Conservation (phyloP, 2,888 invertebrate genomes). For the Atethmia centrago region DNA sequence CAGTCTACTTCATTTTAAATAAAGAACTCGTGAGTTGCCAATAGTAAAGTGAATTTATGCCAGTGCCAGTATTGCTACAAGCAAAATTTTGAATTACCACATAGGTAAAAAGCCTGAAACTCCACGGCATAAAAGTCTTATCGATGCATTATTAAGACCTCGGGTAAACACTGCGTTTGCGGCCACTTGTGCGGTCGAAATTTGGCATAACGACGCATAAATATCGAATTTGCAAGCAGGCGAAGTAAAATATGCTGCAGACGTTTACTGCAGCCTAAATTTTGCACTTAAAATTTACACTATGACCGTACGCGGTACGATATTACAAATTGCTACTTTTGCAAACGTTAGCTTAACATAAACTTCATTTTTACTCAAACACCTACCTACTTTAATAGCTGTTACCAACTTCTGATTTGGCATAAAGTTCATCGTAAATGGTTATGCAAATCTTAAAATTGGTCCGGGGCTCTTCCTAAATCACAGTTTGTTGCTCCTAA, state of each 20-base stretch:
- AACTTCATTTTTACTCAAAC: slow-evolving; percentile 12
- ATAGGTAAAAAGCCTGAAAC: slow-evolving; percentile 19
- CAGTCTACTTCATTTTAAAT: slow-evolving; percentile 35
- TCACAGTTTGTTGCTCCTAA: slow-evolving; percentile 10
- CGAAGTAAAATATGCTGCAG: slow-evolving; percentile 53
- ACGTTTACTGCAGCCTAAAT: slow-evolving; percentile 39
- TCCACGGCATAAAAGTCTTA: slow-evolving; percentile 47
- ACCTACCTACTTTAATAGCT: neutral
- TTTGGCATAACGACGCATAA: slow-evolving; percentile 50
- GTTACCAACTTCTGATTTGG: slow-evolving; percentile 1
- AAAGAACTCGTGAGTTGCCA: slow-evolving; percentile 16
- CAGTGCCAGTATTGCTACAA: slow-evolving; percentile 17
- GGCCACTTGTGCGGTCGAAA: slow-evolving; percentile 63
- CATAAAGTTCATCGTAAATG: too few species aligned
- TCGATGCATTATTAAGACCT: slow-evolving; percentile 53
- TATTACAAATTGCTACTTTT: slow-evolving; percentile 26
- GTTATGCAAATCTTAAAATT: neutral
- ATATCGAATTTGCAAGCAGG: slow-evolving; percentile 52
- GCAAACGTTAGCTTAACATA: slow-evolving; percentile 14
- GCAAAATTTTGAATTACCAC: slow-evolving; percentile 48
- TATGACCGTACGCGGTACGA: neutral
- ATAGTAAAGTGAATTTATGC: slow-evolving; percentile 38
- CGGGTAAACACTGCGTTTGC: slow-evolving; percentile 51
- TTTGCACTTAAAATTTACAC: slow-evolving; percentile 31
- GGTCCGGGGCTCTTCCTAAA: neutral